These are phyloP conservation scores for Parelbella ahira DNA, from an alignment of 2,888 invertebrate species.

Conservation along the genomic window DNA sequence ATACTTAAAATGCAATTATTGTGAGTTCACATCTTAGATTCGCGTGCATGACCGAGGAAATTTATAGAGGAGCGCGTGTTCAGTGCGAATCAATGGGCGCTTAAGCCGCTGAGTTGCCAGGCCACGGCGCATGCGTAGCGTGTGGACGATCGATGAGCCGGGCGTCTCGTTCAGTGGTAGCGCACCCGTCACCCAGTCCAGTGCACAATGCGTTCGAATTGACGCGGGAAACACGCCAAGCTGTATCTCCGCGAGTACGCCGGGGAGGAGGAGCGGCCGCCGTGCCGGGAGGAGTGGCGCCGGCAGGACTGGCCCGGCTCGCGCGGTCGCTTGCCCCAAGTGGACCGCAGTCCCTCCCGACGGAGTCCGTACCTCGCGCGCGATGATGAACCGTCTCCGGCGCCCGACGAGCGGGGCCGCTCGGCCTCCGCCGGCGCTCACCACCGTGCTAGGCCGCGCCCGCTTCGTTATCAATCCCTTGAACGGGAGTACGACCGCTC, in stretches of 20 bases:
- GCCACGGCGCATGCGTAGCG: constrained; percentile 45
- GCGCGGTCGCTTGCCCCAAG: constrained; percentile 89
- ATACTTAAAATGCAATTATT: constrained; percentile 20
- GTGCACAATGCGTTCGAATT: constrained; percentile 66
- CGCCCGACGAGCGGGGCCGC: constrained; percentile 92
- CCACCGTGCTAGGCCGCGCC: constrained; percentile 90
- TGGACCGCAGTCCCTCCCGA: constrained; percentile 93
- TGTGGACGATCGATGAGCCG: constrained; percentile 60
- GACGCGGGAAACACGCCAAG: constrained; percentile 76
- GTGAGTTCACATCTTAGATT: constrained; percentile 23
- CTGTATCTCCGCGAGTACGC: constrained; percentile 80
- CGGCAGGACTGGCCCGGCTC: constrained; percentile 68
- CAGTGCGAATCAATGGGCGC: constrained; percentile 36
- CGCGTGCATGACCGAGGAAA: constrained; percentile 18
- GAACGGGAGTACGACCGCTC: constrained; percentile 91
- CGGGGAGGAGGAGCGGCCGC: constrained; percentile 79
- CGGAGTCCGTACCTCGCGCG: constrained; percentile 89
- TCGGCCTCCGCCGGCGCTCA: constrained; percentile 84
- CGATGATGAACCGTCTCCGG: constrained; percentile 89
- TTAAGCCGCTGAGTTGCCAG: constrained; percentile 48
- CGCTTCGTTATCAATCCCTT: constrained; percentile 87
- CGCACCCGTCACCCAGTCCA: constrained; percentile 71
- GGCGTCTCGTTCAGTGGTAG: constrained; percentile 65
- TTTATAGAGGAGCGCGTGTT: constrained; percentile 22
- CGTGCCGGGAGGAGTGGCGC: constrained; percentile 76